Percentiles rank a stretch among this genome's conserved stretches.
Conservation (phyloP, 2,888 invertebrate species). For the Nomada lathburiana region DNA sequence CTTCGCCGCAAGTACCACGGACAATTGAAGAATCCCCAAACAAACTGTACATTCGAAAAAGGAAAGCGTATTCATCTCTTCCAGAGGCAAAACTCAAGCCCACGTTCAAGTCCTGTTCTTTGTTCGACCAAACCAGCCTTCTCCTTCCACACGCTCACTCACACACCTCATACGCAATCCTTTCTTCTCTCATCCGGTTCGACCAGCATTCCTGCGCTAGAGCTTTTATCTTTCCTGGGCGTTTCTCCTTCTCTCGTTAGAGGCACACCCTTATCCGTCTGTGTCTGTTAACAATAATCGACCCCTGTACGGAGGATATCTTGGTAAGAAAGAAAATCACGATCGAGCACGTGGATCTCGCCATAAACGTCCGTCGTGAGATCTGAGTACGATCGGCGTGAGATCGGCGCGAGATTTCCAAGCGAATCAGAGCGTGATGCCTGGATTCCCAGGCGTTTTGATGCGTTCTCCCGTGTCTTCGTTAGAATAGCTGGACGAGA, state of each 20-base stretch:
- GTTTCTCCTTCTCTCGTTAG: constrained; percentile 35
- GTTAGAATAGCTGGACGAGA: not conserved
- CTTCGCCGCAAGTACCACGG: too few relatives aligned
- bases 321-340: not conserved
- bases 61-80: not conserved
- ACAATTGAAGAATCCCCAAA: too few relatives aligned
- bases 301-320: not conserved
- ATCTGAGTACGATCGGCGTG: not conserved
- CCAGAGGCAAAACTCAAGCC: constrained; percentile 3
- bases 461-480: constrained; percentile 19
- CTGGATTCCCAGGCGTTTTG: constrained; percentile 40
- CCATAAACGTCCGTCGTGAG: constrained; percentile 31
- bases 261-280: constrained; percentile 34
- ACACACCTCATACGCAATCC: constrained; percentile 18
- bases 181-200: constrained; percentile 57
- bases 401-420: not conserved
- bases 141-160: constrained; percentile 10
- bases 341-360: constrained; percentile 24
- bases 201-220: constrained; percentile 39
- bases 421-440: constrained; percentile 64
- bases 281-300: constrained; percentile 31
- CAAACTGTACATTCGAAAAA: not conserved
- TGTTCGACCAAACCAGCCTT: constrained; percentile 37
- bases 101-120: constrained; percentile 35
- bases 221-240: constrained; percentile 43